phyloP scores from a whole-genome alignment of 2,888 invertebrate genomes.

The Epinotia brunnichana region DNA sequence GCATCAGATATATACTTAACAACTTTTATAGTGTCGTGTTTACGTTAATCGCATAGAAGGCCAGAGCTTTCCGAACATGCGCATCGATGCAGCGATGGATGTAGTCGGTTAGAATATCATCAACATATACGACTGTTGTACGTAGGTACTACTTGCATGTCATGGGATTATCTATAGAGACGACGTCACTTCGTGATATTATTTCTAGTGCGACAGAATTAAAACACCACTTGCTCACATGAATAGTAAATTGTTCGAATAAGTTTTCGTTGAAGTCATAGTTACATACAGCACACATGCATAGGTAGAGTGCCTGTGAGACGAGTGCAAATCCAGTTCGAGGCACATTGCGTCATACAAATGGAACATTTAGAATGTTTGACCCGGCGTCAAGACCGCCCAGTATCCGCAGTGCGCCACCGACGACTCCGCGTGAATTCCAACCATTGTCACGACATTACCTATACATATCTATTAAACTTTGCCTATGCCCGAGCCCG shows the following conservation, averaged over 20 bases:
- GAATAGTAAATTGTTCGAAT: conserved; percentile 32
- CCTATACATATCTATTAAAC: conserved; percentile 54
- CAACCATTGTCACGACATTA: conserved; percentile 69
- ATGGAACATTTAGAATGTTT: conserved; percentile 78
- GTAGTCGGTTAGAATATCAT: conserved; percentile 4
- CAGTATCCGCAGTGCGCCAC: conserved; percentile 52
- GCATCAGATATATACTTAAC: conserved; percentile 54
- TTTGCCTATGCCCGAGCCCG: conserved; percentile 46
- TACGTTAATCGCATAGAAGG: conserved; percentile 52
- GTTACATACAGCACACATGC: conserved; percentile 55
- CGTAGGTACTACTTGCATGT: neutral
- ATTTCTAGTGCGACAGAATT: neutral
- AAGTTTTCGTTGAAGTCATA: conserved; percentile 45
- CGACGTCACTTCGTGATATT: neutral
- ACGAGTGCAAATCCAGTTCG: conserved; percentile 78
- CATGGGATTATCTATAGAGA: neutral
- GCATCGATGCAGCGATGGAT: conserved; percentile 54
- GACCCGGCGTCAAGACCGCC: conserved; percentile 65
- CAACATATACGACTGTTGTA: neutral
- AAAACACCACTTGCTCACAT: neutral
- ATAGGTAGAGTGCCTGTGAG: conserved; percentile 61
- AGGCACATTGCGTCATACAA: conserved; percentile 75
- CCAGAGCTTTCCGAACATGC: conserved; percentile 40
- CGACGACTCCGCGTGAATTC: conserved; percentile 67
- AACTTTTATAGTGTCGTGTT: conserved; percentile 54